Evolutionary conservation across 2,113 vertebrate species (phyloP), one percentile per base, ranked within the genome.

Genomic region (Pao palembangensis): DNA sequence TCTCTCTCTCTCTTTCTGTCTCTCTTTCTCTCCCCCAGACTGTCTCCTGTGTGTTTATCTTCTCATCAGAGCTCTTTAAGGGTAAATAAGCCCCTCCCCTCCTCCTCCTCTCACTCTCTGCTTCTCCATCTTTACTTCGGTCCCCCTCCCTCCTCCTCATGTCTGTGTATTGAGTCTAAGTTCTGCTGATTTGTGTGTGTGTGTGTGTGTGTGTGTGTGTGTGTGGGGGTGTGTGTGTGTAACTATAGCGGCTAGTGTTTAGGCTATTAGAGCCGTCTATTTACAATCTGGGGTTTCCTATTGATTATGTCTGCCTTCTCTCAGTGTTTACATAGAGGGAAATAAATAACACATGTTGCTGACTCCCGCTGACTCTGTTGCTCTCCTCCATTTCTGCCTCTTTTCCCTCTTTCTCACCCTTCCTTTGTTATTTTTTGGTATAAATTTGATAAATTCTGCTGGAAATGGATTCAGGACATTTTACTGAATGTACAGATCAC

Each of bases 261-360:
- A 94, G 91, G 88, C 93, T 93, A 95, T 96, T 94, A 96, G 95
- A 93, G 93, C 73, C 88, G 91, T 90, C 91, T 93, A 94, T 92
- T 91, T 95, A 94, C 93, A 95, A 93, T 93, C 92, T 92, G 90
- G 88, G 93, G 92, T 94, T 94, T 94, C 92, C 93, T 94, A 93
- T 92, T 96, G 94, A 97, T 96, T 96, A 94, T 94, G 93, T 94
- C 92, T 96, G 94, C 93, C 91, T 94, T 92, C 92, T 75, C 79
- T 93, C 90, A 90, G 86, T 93, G 93, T 96, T 96, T 96, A 96
- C 93, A 88, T 77, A 88, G 42, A 87, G 63, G 90, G 92, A 94
- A 97, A 97, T 96, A 98, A 96, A 95, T 93, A 98, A 96, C 95
- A 98, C 86, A 94, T 98, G 95, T 93, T 87, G 75, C 78, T 8